Base-by-base conservation (phyloP, 2,113 vertebrate genomes). In the Ptilorrhoa leucosticta region DNA sequence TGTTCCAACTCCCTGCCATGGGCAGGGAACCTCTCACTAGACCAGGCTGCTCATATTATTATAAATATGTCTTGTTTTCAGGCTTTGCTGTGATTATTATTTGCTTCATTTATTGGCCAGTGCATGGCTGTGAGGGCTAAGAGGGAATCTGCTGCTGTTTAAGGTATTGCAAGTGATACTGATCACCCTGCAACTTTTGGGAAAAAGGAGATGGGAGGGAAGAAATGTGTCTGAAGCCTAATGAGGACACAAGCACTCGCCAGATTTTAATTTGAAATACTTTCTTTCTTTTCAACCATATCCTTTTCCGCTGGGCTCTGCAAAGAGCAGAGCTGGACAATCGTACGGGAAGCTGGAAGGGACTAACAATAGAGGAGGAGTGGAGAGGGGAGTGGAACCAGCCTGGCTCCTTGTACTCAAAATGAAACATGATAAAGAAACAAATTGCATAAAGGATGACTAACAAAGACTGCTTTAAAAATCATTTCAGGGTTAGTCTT, bases 311-410 rank as follows among this genome's bases (percentile, higher is more conserved):
- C 88, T 71, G 69, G 51, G 92, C 75, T 87, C 66, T 87, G 96
- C 42, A 66, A 84, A 80, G 82, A 91, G 78, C 50, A 2, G 95
- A 96, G 90, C 75, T 75, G 91, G 95, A 83, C 93, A 93, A 93
- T 84, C 13, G 5, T 6, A 88, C 0, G 44, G 93, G 92, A 96
- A 95, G 69, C 84, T 53, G 90, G 90, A 88, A 78, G 84, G 66
- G 88, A 39, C 60, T 50, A 75, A 96, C 85, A 90, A 92, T 71
- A 71, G 91, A 81, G 95, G 91, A 89, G 87, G 87, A 95, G 94
- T 37, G 53, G 79, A 72, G 75, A n/a, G 56, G 54, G 83, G 83
- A 90, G 47, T 35, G 76, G 44, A 88, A 92, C 54, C 92, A 70
- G 42, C 85, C 90, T 13, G 14, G 42, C 90, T 77, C 63, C 79